A percentile compares a stretch with the other conserved stretches of the same genome.
Evolutionary conservation across 2,113 vertebrate genomes (phyloP).

Genomic region (Brachypodius melanocephalos): DNA sequence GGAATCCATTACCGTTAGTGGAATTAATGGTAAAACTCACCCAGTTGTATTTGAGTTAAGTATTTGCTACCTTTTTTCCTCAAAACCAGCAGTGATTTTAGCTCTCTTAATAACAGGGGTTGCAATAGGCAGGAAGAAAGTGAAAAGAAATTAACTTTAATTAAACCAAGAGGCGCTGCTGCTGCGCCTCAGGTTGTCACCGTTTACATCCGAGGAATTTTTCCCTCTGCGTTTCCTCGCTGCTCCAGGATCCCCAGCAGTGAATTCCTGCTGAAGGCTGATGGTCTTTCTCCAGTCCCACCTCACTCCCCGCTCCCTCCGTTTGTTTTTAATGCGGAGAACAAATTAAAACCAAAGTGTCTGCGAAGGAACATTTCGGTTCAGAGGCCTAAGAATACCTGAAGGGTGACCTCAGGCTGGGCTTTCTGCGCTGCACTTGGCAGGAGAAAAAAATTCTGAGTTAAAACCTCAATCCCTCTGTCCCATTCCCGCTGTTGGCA

Average conservation of each 20-base stretch:
- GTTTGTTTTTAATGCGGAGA: background rate
- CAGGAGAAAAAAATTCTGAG: background rate
- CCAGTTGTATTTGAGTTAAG: background rate
- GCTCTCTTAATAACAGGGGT: fast-evolving
- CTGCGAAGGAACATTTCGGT: background rate
- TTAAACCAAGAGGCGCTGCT: background rate
- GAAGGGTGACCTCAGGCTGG: background rate
- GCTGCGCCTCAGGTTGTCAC: background rate
- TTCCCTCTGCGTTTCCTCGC: background rate
- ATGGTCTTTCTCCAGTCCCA: constrained; percentile 31
- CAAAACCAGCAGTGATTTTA: background rate
- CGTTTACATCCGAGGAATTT: background rate
- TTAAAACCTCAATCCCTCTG: background rate
- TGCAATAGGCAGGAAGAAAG: background rate
- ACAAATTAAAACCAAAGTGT: background rate
- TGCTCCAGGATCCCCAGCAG: background rate
- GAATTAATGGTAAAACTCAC: background rate
- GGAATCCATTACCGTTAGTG: no score
- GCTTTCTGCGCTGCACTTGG: background rate
- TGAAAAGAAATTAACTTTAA: background rate
- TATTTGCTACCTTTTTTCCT: background rate
- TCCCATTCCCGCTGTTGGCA: background rate
- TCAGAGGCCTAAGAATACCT: background rate
- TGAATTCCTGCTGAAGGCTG: background rate
- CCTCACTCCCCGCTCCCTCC: background rate